Percentiles rank a stretch among this genome's conserved stretches.
These are phyloP conservation scores for Linnaemya tessellans DNA, from an alignment of 2,888 invertebrate species.

Conservation along the genomic window DNA sequence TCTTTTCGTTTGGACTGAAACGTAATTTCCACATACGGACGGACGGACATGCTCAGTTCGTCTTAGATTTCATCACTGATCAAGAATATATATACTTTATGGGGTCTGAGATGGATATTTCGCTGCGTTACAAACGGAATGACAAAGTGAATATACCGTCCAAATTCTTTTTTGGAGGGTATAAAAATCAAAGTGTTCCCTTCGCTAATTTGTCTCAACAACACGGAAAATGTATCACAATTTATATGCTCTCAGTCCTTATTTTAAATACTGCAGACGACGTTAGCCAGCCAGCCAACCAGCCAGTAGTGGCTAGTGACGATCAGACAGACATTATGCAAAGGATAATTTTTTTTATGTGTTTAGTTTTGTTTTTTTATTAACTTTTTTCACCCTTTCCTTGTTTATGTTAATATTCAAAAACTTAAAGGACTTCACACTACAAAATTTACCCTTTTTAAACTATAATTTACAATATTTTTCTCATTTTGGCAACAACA, in stretches of 20 bases:
- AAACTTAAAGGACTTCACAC: slow-evolving; percentile 11
- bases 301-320: background rate
- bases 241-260: slow-evolving; percentile 22
- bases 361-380: slow-evolving; percentile 11
- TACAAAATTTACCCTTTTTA: slow-evolving; percentile 9
- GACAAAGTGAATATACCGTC: too few relatives aligned
- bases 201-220: background rate
- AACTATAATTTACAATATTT: background rate
- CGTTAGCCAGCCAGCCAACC: too few relatives aligned
- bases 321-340: background rate
- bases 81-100: too few relatives aligned
- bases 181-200: too few relatives aligned
- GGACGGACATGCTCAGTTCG: too few relatives aligned
- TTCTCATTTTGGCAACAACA: background rate
- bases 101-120: too few relatives aligned
- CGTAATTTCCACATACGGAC: too few relatives aligned
- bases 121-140: too few relatives aligned
- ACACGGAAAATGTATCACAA: background rate
- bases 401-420: slow-evolving; percentile 3
- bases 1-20: too few relatives aligned
- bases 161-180: too few relatives aligned
- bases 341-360: slow-evolving; percentile 14
- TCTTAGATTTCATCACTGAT: too few relatives aligned
- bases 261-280: background rate
- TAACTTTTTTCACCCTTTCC: background rate